Conservation (phyloP, 2,797 vertebrate species). For the Passerculus sandwichensis region DNA sequence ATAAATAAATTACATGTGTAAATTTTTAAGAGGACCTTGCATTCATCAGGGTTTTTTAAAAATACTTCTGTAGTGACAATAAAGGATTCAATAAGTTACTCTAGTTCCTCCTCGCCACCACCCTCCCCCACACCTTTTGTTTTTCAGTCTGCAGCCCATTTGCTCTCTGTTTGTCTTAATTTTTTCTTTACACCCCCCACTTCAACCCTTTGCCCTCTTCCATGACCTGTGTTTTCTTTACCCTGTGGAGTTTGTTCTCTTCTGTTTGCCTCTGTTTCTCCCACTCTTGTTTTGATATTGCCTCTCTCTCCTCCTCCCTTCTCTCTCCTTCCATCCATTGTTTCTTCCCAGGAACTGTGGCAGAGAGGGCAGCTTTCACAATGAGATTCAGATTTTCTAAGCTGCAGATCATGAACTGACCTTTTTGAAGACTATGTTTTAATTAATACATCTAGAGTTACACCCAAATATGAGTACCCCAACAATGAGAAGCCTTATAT, state of each 20-base stretch:
- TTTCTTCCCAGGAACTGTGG: background rate
- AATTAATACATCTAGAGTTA: background rate
- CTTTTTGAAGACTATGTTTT: background rate
- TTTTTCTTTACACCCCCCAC: background rate
- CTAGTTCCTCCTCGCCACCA: background rate
- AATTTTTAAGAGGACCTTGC: conserved; percentile 1
- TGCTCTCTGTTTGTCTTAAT: background rate
- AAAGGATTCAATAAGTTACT: background rate
- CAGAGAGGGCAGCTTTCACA: background rate
- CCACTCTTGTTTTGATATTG: background rate
- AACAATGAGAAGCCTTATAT: background rate
- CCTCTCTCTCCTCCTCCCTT: background rate
- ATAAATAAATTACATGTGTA: background rate
- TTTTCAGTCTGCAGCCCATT: background rate
- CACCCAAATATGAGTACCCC: background rate
- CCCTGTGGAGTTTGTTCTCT: background rate
- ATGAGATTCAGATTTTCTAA: background rate
- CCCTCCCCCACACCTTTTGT: background rate
- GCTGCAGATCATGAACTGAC: background rate
- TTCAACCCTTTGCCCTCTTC: background rate
- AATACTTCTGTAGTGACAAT: background rate
- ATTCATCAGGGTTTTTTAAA: background rate
- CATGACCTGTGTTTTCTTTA: background rate
- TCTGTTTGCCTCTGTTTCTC: background rate
- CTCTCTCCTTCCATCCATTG: background rate